A percentile compares a stretch with the other conserved stretches of the same genome.
Conservation (phyloP, 2,797 vertebrate species). For the Eurystomus glaucurus region DNA sequence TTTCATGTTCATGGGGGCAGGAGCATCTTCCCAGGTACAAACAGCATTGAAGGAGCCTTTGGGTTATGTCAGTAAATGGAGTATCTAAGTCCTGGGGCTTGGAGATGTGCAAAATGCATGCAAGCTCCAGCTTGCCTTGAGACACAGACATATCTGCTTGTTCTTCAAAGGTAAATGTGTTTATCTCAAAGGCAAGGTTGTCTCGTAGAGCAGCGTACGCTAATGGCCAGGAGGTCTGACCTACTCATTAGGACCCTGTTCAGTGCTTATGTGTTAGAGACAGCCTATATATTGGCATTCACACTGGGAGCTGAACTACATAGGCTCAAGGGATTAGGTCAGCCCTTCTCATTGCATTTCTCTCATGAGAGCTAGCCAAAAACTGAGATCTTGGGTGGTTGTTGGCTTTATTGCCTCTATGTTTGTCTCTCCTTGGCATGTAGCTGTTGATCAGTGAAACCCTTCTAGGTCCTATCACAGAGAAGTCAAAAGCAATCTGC, state of each 20-base stretch:
- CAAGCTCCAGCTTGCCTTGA: not conserved
- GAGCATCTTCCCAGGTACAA: not conserved
- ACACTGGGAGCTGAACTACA: not conserved
- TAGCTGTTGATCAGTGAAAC: not conserved
- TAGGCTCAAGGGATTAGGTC: not conserved
- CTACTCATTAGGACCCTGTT: not conserved
- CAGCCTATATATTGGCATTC: not conserved
- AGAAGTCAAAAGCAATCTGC: not conserved
- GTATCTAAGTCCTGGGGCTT: not conserved
- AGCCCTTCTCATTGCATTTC: not conserved
- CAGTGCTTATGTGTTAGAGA: not conserved
- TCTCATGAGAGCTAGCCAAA: not conserved
- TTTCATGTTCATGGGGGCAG: not conserved
- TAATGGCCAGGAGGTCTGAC: not conserved
- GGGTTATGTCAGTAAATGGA: not conserved
- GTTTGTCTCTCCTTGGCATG: not conserved
- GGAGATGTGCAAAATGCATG: not conserved
- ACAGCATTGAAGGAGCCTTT: not conserved
- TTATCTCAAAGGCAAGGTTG: not conserved
- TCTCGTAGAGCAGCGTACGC: accelerated
- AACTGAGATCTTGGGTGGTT: accelerated
- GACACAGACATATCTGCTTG: not conserved
- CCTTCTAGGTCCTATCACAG: not conserved
- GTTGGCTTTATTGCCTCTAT: not conserved
- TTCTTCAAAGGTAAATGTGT: not conserved